Evolutionary conservation across 2,113 vertebrate genomes (phyloP), one percentile per base, ranked within the genome.

Genomic region (Pseudopipra pipra): DNA sequence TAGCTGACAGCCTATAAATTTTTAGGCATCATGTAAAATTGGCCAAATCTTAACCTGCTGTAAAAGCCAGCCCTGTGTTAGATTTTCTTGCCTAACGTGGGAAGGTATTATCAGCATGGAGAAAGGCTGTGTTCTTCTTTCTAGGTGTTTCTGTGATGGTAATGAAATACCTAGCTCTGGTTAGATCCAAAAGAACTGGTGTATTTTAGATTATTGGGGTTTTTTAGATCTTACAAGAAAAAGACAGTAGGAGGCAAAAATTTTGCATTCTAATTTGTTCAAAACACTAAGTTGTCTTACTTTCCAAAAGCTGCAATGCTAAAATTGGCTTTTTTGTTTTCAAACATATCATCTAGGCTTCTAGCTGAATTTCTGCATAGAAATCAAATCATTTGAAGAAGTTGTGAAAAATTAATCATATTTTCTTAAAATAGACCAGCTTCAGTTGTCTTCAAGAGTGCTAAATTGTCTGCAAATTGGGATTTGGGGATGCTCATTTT

Each of bases 321-420:
- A 71, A 86, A 92, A 71, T 18, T 67, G 20, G 15, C 55, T 89
- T 91, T 91, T 93, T 46, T 86, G 73, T 90, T 94, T 94, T 78
- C 79, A 92, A 78, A 88, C 25, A 22, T 27, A 87, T n/a, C 10
- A n/a, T 65, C 47, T 24, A 86, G 39, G 43, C 41, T 91, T 73
- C 66, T 79, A 76, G 71, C 14, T 78, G 51, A 78, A 59, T 71
- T 81, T 78, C 76, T 90, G 65, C 41, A 87, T 7, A 41, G 37
- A 93, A 84, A 93, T 80, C 23, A 55, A 52, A 24, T 85, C 4
- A 56, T 68, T 39, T 76, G 43, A 91, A 80, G 77, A 77, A 54
- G 22, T 7, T 90, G 82, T 72, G 85, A 95, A 90, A 84, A 79
- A 89, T 56, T 30, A 93, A 73, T 61, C 13, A 2, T 12, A 8